These are phyloP conservation scores for Poecile atricapillus DNA, from an alignment of 2,113 vertebrate species.

Conservation along the genomic window DNA sequence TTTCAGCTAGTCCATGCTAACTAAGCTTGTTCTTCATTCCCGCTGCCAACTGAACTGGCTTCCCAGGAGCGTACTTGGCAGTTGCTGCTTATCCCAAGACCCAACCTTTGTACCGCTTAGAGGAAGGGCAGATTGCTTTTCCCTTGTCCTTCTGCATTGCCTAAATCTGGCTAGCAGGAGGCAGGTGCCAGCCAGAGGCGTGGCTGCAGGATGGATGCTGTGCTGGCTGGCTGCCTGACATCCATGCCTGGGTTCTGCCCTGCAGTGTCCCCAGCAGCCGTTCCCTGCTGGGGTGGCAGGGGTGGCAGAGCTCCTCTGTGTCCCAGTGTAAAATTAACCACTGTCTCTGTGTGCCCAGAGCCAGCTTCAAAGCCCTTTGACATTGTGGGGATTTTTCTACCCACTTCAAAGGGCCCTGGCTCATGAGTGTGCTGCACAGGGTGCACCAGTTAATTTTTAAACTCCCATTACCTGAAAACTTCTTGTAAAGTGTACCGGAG, in stretches of 20 bases:
- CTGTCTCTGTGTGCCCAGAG: background rate
- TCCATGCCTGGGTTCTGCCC: background rate
- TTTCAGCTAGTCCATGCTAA: background rate
- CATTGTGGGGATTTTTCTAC: background rate
- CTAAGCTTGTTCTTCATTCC: background rate
- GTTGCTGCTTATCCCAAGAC: background rate
- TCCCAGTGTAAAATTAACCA: background rate
- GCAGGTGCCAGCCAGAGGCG: background rate
- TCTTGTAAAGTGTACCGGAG: conserved; percentile 3
- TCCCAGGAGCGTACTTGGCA: background rate
- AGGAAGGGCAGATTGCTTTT: background rate
- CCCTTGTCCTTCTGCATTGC: background rate
- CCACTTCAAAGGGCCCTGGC: conserved; percentile 41
- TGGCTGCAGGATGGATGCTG: fast-evolving
- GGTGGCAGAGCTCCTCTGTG: background rate
- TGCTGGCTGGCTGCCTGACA: background rate
- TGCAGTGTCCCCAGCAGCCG: fast-evolving
- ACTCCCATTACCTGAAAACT: conserved; percentile 11
- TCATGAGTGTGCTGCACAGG: background rate
- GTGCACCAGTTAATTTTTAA: conserved; percentile 59
- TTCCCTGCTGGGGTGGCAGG: fast-evolving
- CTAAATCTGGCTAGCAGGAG: background rate
- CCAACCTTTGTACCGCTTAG: background rate
- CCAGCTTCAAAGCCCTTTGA: background rate
- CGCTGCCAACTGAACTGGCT: background rate